Evolutionary conservation across 2,113 vertebrate species (phyloP), one percentile per base, ranked within the genome.

Genomic region (Narcine bancroftii): DNA sequence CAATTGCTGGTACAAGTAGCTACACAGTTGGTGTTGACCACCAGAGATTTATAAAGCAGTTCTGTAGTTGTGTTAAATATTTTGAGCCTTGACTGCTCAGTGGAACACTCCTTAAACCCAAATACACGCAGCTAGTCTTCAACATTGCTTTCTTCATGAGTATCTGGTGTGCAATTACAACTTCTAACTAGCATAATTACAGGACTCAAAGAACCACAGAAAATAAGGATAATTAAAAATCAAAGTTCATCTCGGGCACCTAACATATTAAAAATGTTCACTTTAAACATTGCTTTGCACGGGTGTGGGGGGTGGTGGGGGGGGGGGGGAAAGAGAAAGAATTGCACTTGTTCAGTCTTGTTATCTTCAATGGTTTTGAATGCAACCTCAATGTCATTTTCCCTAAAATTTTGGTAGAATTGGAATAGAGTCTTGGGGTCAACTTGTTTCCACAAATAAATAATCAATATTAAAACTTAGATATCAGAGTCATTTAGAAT

Each of bases 1-100:
- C 93, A 94, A 94, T 92, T 83, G 93, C 10, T 92, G 93, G 71
- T 93, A 92, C 95, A 94, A 65, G 36, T 94, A 26, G 93, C 93
- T 24, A 73, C 95, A 93, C 94, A 96, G 93, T 94, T 94, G 93
- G 45, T 94, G 92, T 94, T 93, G 94, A 0, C 94, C 94, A 93
- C 93, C 94, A 93, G 93, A 95, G 92, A 89, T 95, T 95, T 95
- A 94, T 94, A 93, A 65, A 56, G 63, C n/a, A 65, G n/a, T n/a
- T n/a, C 85, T 4, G 85, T 36, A 89, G 56, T 56, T 39, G 85
- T 39, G 85, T n/a, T 89, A 63, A 89, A 39, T 39, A 2, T 66
- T 65, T 17, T 65, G 63, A 42, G 85, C 36, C 60, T 56, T 39
- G 65, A 36, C 60, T 42, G 24, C 60, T 65, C 21, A 65, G 65